These are phyloP conservation scores for Lydus trimaculatus DNA, from an alignment of 2,888 invertebrate species.

Conservation along the genomic window DNA sequence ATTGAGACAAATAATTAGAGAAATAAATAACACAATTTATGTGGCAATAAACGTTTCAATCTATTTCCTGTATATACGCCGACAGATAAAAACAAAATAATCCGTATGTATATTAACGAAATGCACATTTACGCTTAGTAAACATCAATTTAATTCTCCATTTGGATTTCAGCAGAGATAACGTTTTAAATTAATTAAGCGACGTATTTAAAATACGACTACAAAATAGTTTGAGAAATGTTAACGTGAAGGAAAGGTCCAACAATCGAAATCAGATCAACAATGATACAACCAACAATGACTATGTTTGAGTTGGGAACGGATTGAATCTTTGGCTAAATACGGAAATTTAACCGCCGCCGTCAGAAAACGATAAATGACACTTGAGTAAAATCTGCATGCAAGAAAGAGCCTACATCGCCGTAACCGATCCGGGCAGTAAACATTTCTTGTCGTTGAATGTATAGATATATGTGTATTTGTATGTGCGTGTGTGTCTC, in stretches of 20 bases:
- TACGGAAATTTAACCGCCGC: slow-evolving; percentile 51
- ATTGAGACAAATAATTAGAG: slow-evolving; percentile 31
- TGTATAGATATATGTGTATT: slow-evolving; percentile 42
- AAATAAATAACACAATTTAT: slow-evolving; percentile 31
- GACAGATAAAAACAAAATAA: slow-evolving; percentile 27
- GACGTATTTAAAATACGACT: slow-evolving; percentile 45
- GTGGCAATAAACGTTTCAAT: slow-evolving; percentile 30
- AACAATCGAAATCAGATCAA: slow-evolving; percentile 23
- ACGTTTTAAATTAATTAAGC: slow-evolving; percentile 52
- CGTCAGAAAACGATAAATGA: slow-evolving; percentile 50
- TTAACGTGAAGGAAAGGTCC: not conserved
- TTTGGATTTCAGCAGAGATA: slow-evolving; percentile 45
- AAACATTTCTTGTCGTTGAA: slow-evolving; percentile 42
- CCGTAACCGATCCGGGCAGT: slow-evolving; percentile 54
- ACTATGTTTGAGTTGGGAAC: not conserved
- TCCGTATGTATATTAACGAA: slow-evolving; percentile 34
- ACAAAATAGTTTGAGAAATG: not conserved
- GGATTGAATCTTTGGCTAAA: slow-evolving; percentile 43
- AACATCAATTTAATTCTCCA: slow-evolving; percentile 45
- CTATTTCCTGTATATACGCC: slow-evolving; percentile 27
- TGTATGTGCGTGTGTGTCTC: slow-evolving; percentile 31
- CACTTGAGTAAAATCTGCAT: slow-evolving; percentile 53
- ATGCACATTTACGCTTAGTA: slow-evolving; percentile 42
- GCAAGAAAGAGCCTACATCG: slow-evolving; percentile 46
- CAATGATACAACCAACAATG: slow-evolving; percentile 15